Base-by-base conservation (phyloP, 2,888 invertebrate genomes). In the Nemoura dubitans region DNA sequence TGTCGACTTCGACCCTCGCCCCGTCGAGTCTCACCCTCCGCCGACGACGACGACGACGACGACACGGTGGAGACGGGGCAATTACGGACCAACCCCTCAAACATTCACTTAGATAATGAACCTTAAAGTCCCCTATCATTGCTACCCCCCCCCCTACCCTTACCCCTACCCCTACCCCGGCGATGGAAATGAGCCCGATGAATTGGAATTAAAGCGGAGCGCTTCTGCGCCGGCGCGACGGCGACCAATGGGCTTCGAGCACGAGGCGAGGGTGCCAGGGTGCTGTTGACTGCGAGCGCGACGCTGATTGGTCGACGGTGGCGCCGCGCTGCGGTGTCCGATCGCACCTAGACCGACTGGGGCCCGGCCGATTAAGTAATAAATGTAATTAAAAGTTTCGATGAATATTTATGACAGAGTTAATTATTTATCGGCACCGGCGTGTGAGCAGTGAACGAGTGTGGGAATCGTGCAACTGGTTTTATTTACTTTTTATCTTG, bases 51-150 rank as follows among this genome's bases (percentile, higher is more conserved):
- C n/a, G n/a, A n/a, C n/a, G n/a, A n/a, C 87, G n/a, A n/a, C 81
- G 59, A 81, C 81, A 30, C 81, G 81, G 14, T 14, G 21, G 59
- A 59, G 59, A 84, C 59, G 29, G 25, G 59, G 59, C 26, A 84
- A 84, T 84, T 84, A 84, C 59, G 36, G 76, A 84, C 84, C 84
- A 28, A 84, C 43, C 85, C 77, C 83, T 86, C 87, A 85, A 78
- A 85, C 87, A 87, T 87, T 88, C 88, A 88, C 88, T 88, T 88
- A 88, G 88, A 87, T 87, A 88, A 87, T 87, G 88, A 88, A 87
- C 83, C 87, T 86, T 87, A 88, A 88, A 87, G 85, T 87, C 88
- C 87, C 87, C 88, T 87, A 87, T 87, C 88, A 87, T 83, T 42
- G 59, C 14, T 76, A n/a, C 76, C 76, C 76, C 81, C 85, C 80